Base-by-base conservation (phyloP, 2,113 vertebrate species). In the Guaruba guarouba region DNA sequence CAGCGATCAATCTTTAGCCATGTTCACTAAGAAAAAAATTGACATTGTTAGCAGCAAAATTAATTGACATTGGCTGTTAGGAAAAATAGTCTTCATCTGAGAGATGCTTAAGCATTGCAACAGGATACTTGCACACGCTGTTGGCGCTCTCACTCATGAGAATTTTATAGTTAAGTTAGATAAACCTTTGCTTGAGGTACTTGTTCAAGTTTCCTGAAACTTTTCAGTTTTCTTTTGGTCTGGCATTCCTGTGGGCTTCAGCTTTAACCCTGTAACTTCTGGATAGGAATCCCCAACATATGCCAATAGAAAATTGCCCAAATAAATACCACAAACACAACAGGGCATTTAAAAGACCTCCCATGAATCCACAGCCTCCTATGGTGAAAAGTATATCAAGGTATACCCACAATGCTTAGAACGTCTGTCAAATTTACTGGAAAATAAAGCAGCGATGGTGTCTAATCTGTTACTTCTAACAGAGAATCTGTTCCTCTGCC, bases 381-480 rank as follows among this genome's bases (percentile, higher is more conserved):
- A 31, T 27, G 35, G 52, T 59, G 44, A 49, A 52, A 73, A 86
- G 51, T 27, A 9, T 49, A 77, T 92, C n/a, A 35, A 3, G 70
- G 44, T 55, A 29, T 68, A 83, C 80, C 76, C 74, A 81, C 68
- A 75, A 37, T 55, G 66, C 86, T 84, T 82, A 86, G 86, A 71
- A 88, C 2, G 35, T 74, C 68, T 89, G 28, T 52, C n/a, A 68
- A 96, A 64, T 76, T 94, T 86, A 83, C 59, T 81, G 62, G 71
- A 95, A 92, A 82, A 95, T 71, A 82, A 74, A 84, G 63, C 62
- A 87, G 63, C 0, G 41, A 91, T 93, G 55, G 39, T 86, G 88
- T 94, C 86, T 92, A 69, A 78, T 92, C 92, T 95, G 55, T 91
- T 76, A 87, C 80, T 81, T 74, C 80, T 71, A 81, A 48, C 33